Evolutionary conservation across 2,113 vertebrate species (phyloP), one percentile per base, ranked within the genome.

Genomic region (Piprites chloris): DNA sequence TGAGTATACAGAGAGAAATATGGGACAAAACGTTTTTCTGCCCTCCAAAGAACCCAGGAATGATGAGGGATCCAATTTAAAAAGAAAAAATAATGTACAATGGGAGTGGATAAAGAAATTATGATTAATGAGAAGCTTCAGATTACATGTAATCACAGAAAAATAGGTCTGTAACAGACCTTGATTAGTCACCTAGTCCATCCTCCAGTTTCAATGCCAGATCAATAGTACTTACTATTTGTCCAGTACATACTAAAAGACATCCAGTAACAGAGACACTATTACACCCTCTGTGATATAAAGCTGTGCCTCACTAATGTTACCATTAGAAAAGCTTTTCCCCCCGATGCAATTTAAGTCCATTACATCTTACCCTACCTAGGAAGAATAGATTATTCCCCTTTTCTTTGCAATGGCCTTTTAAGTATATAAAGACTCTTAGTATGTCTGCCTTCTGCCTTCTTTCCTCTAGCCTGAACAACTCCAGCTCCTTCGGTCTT

Each of bases 171-270:
- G 62, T n/a, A 76, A 77, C 83, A 74, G 58, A 90, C 42, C 83
- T 39, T 73, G 59, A 92, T 92, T 92, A 88, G 83, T 66, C 79
- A 92, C 42, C 74, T 80, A 56, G 59, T 83, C 67, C 63, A 66
- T 74, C 50, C 55, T 90, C 85, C 90, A 80, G 26, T 83, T 96
- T 86, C 83, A 92, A 67, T 42, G 59, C 9, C 79, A 94, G 79
- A 96, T 97, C 96, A 88, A 96, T 93, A 94, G 50, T 41, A 88
- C 78, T 90, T 80, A 66, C n/a, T 88, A 59, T 65, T 80, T 90
- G 79, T 83, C 65, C 92, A 86, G 82, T 42, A 90, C 0, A 0
- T 80, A 68, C 78, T 65, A 90, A 58, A 66, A 91, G 75, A 83
- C 75, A 76, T 80, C 41, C 46, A 49, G 92, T 93, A 95, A 96